Conservation (phyloP, 2,113 vertebrate genomes). For the Enhydra lutris region DNA sequence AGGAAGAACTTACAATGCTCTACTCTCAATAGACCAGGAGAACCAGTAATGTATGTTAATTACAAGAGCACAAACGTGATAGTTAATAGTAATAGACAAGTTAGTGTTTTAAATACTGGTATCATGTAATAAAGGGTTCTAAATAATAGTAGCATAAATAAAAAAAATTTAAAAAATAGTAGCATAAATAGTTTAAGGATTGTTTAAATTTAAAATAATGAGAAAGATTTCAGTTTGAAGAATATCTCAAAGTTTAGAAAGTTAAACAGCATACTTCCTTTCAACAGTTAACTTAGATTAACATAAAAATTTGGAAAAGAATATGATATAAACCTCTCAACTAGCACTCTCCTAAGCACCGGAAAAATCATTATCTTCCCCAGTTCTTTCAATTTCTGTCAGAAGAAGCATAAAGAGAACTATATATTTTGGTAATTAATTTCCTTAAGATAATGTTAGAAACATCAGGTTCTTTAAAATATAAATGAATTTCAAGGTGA, state of each 20-base stretch:
- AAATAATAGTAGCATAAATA: not conserved
- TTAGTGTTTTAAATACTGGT: conserved; percentile 27
- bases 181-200: not conserved
- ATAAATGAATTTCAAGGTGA: conserved; percentile 87
- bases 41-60: not conserved
- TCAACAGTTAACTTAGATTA: conserved; percentile 59
- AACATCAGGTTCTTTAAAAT: conserved; percentile 83
- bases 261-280: not conserved
- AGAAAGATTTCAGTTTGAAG: not conserved
- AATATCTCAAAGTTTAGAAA: conserved; percentile 36
- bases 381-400: conserved; percentile 72
- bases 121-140: not conserved
- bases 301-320: conserved; percentile 46
- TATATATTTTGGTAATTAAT: conserved; percentile 85
- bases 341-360: conserved; percentile 39
- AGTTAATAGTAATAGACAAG: not conserved
- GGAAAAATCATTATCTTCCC: conserved; percentile 63
- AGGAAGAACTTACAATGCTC: not conserved
- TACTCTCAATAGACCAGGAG: not conserved
- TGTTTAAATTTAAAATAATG: conserved; percentile 3
- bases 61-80: not conserved
- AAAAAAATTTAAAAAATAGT: not conserved
- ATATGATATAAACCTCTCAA: conserved; percentile 51
- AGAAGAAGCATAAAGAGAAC: conserved; percentile 69
- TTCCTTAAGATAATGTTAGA: conserved; percentile 87